Base-by-base conservation (phyloP, 2,113 vertebrate genomes). In the Melanostigma gelatinosum region DNA sequence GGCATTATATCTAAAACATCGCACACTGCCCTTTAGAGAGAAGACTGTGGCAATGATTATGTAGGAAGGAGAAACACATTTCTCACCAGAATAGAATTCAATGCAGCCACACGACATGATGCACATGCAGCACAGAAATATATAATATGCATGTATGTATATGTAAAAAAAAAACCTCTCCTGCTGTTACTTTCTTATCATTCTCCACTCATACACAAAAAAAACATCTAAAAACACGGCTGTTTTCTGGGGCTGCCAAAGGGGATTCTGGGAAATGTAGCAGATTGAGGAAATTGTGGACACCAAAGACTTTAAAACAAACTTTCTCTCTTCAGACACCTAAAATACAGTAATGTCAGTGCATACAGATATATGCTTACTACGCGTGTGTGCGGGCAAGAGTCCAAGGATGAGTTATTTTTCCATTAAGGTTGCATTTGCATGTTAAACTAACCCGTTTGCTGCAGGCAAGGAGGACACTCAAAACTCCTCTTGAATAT, bases 391-490 rank as follows among this genome's bases (percentile, higher is more conserved):
- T 34, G 70, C 32, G 27, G 40, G 50, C 3, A 40, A 67, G 50
- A 79, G 52, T 72, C 6, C 20, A 55, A n/a, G 57, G 48, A 65
- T 66, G 52, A 79, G 57, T 67, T 82, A 80, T 82, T 82, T 77
- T 70, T 63, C 44, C 50, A 75, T 85, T 79, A 55, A 68, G 18
- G 29, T 8, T 72, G 46, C 6, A 79, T 85, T 88, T 85, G 74
- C 74, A 88, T 77, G 57, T 73, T 81, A 50, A 84, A 80, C 65
- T 68, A 65, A 82, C 66, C 24, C 66, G 46, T 72, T 72, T 72
- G 44, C 63, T 64, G 32, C 48, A 69, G 58, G 57, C 75, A 85
- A 6, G 54, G 75, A 71, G 66, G n/a, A 82, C 42, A 44, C 55
- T 40, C 52, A 63, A 79, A 69, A 65, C 73, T 32, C 57, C 52